phyloP scores from a whole-genome alignment of 1,140 invertebrate species.

The Theocolax elegans region DNA sequence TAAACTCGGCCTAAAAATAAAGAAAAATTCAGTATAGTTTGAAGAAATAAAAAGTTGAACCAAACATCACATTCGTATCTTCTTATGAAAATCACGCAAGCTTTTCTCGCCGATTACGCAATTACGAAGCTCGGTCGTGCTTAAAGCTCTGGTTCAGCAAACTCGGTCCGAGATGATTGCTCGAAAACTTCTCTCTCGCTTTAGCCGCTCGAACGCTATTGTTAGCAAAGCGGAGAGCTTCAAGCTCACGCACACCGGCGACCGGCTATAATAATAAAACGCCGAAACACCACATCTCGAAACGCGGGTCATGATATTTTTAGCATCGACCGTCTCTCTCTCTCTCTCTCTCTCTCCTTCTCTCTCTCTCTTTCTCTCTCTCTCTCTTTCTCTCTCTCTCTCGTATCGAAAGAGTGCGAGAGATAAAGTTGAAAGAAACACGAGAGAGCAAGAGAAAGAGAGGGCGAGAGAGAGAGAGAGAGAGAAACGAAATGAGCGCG shows the following conservation, averaged over 20 bases:
- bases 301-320: slow-evolving; percentile 66
- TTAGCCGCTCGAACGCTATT: slow-evolving; percentile 56
- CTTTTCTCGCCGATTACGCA: slow-evolving; percentile 38
- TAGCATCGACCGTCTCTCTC: slow-evolving; percentile 42
- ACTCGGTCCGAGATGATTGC: slow-evolving; percentile 8
- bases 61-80: no score
- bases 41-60: no score
- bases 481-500: slow-evolving; percentile 23
- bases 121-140: slow-evolving; percentile 6
- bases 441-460: slow-evolving; percentile 11
- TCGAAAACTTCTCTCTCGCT: slow-evolving; percentile 39
- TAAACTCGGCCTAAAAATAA: no score
- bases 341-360: no score
- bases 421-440: slow-evolving; percentile 11
- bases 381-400: no score
- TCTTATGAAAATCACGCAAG: background rate
- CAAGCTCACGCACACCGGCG: slow-evolving; percentile 13
- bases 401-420: background rate
- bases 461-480: slow-evolving; percentile 15
- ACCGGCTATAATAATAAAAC: slow-evolving; percentile 64
- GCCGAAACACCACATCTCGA: slow-evolving; percentile 60
- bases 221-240: slow-evolving; percentile 54
- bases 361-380: no score
- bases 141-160: slow-evolving; percentile 23
- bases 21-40: no score